A percentile compares a stretch with the other conserved stretches of the same genome.
phyloP scores from a whole-genome alignment of 2,797 vertebrate genomes.

The Crenuchus spilurus region DNA sequence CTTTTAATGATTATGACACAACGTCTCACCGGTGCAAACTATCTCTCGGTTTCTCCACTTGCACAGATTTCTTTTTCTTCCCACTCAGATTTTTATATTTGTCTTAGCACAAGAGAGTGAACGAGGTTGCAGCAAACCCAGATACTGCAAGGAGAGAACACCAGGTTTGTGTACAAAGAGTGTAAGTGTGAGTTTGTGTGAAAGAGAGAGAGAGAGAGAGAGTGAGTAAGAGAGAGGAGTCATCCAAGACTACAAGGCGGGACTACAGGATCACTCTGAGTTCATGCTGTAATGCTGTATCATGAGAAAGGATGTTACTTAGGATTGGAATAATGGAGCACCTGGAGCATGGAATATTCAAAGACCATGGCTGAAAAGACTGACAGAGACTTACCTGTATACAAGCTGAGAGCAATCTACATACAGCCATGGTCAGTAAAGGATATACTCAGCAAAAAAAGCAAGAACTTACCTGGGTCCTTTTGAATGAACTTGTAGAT shows the following conservation, averaged over 20 bases:
- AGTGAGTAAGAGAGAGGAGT: conserved; percentile 43
- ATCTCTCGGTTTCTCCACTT: conserved; percentile 7
- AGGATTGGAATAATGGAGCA: conserved; percentile 12
- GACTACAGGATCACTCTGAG: conserved; percentile 51
- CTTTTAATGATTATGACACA: not conserved
- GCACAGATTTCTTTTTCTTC: conserved; percentile 25
- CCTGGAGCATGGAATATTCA: conserved; percentile 8
- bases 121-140: conserved; percentile 66
- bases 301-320: conserved; percentile 31
- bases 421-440: not conserved
- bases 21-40: not conserved
- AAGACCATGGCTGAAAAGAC: conserved; percentile 23
- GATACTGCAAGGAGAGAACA: conserved; percentile 56
- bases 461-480: conserved; percentile 80
- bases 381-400: not conserved
- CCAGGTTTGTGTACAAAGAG: conserved; percentile 3
- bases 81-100: conserved; percentile 58
- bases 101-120: conserved; percentile 67
- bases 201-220: conserved; percentile 20
- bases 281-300: conserved; percentile 42
- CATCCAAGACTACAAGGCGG: conserved; percentile 50
- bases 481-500: conserved; percentile 96
- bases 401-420: not conserved
- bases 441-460: conserved; percentile 7
- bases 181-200: conserved; percentile 19